A percentile compares a stretch with the other conserved stretches of the same genome.
These are phyloP conservation scores for Lithophane socia DNA, from an alignment of 2,888 invertebrate species.

Conservation along the genomic window DNA sequence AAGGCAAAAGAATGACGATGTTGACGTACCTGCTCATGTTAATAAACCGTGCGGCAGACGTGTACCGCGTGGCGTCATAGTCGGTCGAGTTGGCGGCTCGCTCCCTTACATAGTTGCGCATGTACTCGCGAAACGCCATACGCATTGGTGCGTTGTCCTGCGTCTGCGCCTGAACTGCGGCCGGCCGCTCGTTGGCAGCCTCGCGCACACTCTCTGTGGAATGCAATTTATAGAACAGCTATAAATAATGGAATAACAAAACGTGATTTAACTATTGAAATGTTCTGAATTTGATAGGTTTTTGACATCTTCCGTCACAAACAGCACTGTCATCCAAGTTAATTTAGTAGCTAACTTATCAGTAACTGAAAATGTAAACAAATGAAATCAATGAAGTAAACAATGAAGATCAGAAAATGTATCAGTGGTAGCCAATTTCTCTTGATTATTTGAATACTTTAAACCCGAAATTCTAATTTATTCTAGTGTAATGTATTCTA, in stretches of 20 bases:
- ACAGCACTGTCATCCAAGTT: neutral
- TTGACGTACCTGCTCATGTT: conserved; percentile 63
- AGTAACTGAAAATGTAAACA: neutral
- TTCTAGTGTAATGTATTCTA: too few species aligned
- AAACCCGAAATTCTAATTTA: neutral
- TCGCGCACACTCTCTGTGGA: conserved; percentile 77
- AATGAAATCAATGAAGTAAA: neutral
- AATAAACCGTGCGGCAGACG: conserved; percentile 77
- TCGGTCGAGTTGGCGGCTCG: conserved; percentile 76
- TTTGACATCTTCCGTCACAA: neutral
- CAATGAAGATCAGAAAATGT: neutral
- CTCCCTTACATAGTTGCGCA: conserved; percentile 74
- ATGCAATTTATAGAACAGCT: neutral
- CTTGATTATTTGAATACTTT: neutral
- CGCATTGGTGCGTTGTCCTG: conserved; percentile 70
- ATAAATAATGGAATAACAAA: neutral
- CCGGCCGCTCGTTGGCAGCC: conserved; percentile 61
- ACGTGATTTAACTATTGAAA: neutral
- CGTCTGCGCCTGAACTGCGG: conserved; percentile 28
- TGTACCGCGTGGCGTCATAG: conserved; percentile 74
- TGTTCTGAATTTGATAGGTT: too few species aligned
- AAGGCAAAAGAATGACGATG: neutral
- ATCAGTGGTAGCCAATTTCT: neutral
- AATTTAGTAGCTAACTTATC: neutral
- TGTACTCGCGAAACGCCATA: conserved; percentile 77